Evolutionary conservation across 2,888 invertebrate species (phyloP), one percentile per base, ranked within the genome.

Genomic region (Nomada lathburiana): DNA sequence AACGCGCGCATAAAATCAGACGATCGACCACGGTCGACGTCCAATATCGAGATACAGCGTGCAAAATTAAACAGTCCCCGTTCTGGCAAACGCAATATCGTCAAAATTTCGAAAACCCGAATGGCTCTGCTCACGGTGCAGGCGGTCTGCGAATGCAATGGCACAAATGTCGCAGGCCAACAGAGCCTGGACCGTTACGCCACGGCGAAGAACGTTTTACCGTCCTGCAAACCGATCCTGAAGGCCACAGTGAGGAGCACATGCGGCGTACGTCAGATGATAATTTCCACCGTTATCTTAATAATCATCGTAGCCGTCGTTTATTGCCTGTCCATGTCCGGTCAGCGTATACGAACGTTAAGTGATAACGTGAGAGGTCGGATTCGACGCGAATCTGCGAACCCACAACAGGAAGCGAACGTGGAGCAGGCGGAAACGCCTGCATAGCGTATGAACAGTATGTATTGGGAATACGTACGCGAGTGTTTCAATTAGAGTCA

Each of bases 41-140:
- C 20, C 4, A 57, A n/a, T 20, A 26, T 64, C 63, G 26, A 67
- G 68, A 68, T 65, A 55, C 29, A 20, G 53, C 65, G 62, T 68
- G 26, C n/a, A 23, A 4, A 23, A 18, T 77, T 55, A 62, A 55
- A 20, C 73, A 20, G 13, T 1, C 16, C 23, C 36, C 23, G 16
- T 80, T 72, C 67, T 13, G 72, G 67, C 67, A 2, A 70, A 7
- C 7, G 5, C 20, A 74, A 81, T 36, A 7, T 47, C 60, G 18
- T 83, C 64, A 69, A 87, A 87, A 87, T 87, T 82, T 59, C 77
- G 20, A 55, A 78, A 73, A 78, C 71, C 64, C 50, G 78, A 85
- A 87, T 87, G 87, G 85, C 77, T 68, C 55, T 83, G 65, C 20
- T 16, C 47, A 23, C 60, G 57, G 71, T 57, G 50, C 72, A 65